Evolutionary conservation across 2,113 vertebrate genomes (phyloP).

Genomic region (Corythornis cristatus): DNA sequence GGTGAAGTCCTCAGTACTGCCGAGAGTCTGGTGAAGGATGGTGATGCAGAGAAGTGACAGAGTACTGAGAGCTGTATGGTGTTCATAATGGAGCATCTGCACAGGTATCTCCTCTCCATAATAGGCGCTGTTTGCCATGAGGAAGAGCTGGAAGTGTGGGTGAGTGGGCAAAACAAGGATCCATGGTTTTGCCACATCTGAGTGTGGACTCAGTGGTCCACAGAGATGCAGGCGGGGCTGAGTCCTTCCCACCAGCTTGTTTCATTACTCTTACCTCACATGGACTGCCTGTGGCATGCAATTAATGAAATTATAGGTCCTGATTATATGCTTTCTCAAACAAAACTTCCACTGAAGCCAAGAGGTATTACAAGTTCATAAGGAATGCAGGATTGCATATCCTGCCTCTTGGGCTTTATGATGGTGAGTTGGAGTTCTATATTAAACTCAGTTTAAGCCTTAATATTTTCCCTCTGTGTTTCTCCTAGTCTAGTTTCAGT

Average conservation of each 20-base stretch:
- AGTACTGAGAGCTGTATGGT: background rate
- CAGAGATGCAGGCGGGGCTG: background rate
- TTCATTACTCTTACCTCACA: conserved; percentile 50
- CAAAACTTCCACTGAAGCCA: conserved; percentile 60
- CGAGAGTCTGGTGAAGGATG: background rate
- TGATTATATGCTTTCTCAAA: conserved; percentile 58
- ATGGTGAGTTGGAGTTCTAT: conserved; percentile 47
- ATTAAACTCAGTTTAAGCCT: conserved; percentile 41
- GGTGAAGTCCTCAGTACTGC: background rate
- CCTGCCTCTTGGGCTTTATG: conserved; percentile 60
- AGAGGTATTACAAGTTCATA: conserved; percentile 41
- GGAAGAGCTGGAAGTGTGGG: background rate
- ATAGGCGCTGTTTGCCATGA: accelerated
- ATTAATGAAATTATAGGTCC: conserved; percentile 64
- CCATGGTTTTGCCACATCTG: background rate
- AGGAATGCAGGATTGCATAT: conserved; percentile 67
- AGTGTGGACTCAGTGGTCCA: background rate
- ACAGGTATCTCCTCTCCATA: background rate
- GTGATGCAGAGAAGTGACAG: background rate
- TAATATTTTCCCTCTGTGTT: conserved; percentile 58
- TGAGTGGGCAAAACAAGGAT: background rate
- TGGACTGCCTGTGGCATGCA: conserved; percentile 33
- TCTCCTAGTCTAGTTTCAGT: conserved; percentile 52
- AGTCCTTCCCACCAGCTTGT: background rate
- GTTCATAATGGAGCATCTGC: background rate